A percentile compares a stretch with the other conserved stretches of the same genome.
phyloP scores from a whole-genome alignment of 2,113 vertebrate species.

The Tachysurus vachellii region DNA sequence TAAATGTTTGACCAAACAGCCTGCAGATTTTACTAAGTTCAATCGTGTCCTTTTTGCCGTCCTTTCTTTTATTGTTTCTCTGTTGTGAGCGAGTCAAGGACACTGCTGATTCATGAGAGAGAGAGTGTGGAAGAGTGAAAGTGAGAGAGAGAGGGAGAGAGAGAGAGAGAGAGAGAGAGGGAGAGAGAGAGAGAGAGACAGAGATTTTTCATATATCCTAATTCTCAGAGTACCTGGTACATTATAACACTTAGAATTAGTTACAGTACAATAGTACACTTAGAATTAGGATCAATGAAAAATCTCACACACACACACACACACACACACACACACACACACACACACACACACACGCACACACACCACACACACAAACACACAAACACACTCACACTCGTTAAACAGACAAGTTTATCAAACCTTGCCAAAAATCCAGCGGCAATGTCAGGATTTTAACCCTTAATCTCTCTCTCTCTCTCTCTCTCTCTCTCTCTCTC shows the following conservation, averaged over 20 bases:
- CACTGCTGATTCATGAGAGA: slow-evolving; percentile 45
- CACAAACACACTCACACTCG: neutral
- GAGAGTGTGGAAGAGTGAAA: neutral
- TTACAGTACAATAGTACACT: too few relatives aligned
- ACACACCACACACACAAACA: too few relatives aligned
- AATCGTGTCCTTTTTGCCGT: neutral
- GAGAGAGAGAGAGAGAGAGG: neutral
- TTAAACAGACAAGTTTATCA: slow-evolving; percentile 17
- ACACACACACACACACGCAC: too few relatives aligned
- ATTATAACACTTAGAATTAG: neutral
- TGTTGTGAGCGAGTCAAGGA: slow-evolving; percentile 45
- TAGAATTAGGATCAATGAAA: slow-evolving; percentile 21
- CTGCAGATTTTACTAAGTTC: neutral
- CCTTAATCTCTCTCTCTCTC: neutral
- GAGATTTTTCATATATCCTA: neutral
- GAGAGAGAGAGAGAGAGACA: slow-evolving; percentile 3
- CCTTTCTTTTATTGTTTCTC: neutral
- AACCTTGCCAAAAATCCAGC: slow-evolving; percentile 1
- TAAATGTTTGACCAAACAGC: neutral
- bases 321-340: too few relatives aligned
- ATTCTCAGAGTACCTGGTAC: neutral
- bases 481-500: neutral
- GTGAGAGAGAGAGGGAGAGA: slow-evolving; percentile 2
- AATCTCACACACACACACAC: neutral
- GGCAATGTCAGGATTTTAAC: neutral